Base-by-base conservation (phyloP, 2,113 vertebrate genomes). In the Taurulus bubalis region DNA sequence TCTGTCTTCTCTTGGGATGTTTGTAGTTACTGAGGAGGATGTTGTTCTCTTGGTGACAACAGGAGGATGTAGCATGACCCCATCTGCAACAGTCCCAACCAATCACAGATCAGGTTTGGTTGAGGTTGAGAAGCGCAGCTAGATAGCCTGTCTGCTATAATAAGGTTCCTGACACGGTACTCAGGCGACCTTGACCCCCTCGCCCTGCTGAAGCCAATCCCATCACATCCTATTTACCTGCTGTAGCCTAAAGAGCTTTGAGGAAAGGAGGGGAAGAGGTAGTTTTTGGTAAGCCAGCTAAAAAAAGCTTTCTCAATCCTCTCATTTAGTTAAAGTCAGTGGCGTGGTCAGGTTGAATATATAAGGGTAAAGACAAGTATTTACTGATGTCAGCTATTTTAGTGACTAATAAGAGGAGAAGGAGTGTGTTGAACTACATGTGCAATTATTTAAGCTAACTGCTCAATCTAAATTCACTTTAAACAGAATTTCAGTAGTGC, bases 81-180 rank as follows among this genome's bases (percentile, higher is more conserved):
- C 67, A 67, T 83, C 55, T 84, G 40, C 67, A 53, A 32, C 74
- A 55, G 55, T 77, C 80, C 34, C 22, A 77, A 76, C 77, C 86
- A 86, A 83, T 91, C 79, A 83, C 47, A 72, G 68, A 74, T 26
- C 74, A 82, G 69, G 47, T 28, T 75, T 74, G 18, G 47, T 55
- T 81, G 75, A 78, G 20, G 47, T 42, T 79, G 74, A 80, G 75
- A 59, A 49, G 30, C 60, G 76, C 77, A 63, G 85, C 79, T 42
- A 76, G 83, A 85, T 83, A 84, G 68, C 74, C 67, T 89, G 90
- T 90, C 89, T 81, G 63, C 71, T 80, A 77, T 51, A 85, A 80
- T 94, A 85, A 92, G 59, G 75, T 68, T 79, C 84, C 63, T 75
- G 76, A 84, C 84, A 84, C 63, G 71, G 65, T 67, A 83, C 55